Base-by-base conservation (phyloP, 2,888 invertebrate genomes). In the Corythucha ciliata region DNA sequence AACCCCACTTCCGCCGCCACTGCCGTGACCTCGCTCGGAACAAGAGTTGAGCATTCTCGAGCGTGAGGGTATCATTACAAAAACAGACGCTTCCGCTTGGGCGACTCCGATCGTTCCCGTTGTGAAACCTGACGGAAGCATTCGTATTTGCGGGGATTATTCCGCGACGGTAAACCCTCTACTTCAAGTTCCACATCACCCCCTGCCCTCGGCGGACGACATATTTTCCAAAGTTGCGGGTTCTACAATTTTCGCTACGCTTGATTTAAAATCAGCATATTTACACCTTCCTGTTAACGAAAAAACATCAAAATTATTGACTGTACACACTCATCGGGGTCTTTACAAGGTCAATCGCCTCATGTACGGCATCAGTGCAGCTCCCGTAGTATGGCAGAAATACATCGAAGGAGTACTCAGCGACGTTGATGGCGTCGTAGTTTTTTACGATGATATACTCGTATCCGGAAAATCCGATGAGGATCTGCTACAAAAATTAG, bases 71-170 rank as follows among this genome's bases (percentile, higher is more conserved):
- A 3, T 8, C 25, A 16, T 24, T 18, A 34, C 8, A 24, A 2
- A 33, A 20, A 7, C 36, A 14, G 14, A n/a, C 8, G 16, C 16
- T 14, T 36, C 36, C 8, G 36, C 10, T 36, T 40, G 46, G 46
- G 2, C n/a, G n/a, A n/a, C n/a, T n/a, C n/a, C n/a, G n/a, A n/a
- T n/a, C n/a, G n/a, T n/a, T n/a, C n/a, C n/a, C n/a, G n/a, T n/a
- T n/a, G n/a, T n/a, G n/a, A n/a, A n/a, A n/a, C n/a, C n/a, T n/a
- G n/a, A n/a, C n/a, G 46, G 46, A 2, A 25, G 24, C 18, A 46
- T 46, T 3, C 46, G 34, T 10, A 34, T 46, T n/a, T 46, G 46
- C 18, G 46, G 34, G 14, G 46, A 46, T 36, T 44, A 44, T 29
- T 44, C 44, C 8, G 32, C 14, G 4, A 44, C 44, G 20, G 44